Conservation (phyloP, 2,113 vertebrate species). For the Tenrec ecaudatus region DNA sequence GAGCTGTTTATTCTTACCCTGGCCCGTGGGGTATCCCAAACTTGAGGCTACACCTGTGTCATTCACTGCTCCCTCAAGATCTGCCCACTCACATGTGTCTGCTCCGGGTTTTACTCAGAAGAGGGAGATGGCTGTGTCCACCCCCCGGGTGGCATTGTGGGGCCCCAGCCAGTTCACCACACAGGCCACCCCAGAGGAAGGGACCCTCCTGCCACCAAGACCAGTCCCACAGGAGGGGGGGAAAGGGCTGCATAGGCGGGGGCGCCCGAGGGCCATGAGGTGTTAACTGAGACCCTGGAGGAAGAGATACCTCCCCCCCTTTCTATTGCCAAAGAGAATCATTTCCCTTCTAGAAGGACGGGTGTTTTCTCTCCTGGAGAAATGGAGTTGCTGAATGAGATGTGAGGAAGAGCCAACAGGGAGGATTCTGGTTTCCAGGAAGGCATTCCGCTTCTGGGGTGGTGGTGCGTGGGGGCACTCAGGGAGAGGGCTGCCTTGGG, state of each 20-base stretch:
- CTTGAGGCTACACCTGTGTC: neutral
- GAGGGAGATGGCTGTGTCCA: neutral
- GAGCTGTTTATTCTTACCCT: constrained; percentile 5
- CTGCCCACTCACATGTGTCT: neutral
- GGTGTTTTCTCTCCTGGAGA: neutral
- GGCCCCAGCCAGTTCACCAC: neutral
- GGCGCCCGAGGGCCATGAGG: neutral
- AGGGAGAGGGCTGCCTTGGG: neutral
- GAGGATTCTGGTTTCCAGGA: neutral
- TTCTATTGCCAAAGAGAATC: neutral
- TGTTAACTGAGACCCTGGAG: too few species aligned
- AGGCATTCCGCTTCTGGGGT: too few species aligned
- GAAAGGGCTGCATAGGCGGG: neutral
- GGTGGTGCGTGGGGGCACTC: neutral
- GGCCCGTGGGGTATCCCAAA: neutral
- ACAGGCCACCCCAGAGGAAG: neutral
- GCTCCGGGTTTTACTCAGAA: neutral
- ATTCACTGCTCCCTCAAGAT: neutral
- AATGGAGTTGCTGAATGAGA: neutral
- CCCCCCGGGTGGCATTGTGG: fast-evolving
- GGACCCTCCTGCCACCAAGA: neutral
- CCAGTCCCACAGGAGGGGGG: neutral
- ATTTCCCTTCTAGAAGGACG: neutral
- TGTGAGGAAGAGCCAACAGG: neutral
- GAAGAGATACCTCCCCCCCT: neutral